Evolutionary conservation across 2,797 vertebrate species (phyloP).

Genomic region (Poecilia picta): DNA sequence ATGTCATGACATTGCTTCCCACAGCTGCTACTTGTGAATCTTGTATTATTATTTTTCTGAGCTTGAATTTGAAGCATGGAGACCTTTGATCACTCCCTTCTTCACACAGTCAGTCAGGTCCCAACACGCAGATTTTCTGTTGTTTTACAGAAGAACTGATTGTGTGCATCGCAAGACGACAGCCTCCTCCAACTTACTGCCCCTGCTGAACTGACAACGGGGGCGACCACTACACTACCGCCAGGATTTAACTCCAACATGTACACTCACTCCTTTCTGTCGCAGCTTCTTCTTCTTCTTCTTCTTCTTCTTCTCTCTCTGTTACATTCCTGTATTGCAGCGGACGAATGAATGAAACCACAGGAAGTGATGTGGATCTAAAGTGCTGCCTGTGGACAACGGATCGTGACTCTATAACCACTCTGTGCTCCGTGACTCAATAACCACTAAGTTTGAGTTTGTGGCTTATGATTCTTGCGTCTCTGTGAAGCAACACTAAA

Average conservation of each 20-base stretch:
- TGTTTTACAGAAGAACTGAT: slow-evolving; percentile 83
- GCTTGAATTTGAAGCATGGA: slow-evolving; percentile 19
- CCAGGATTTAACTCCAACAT: slow-evolving; percentile 53
- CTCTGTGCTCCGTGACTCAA: slow-evolving; percentile 32
- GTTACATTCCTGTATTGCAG: slow-evolving; percentile 69
- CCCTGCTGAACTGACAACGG: slow-evolving; percentile 77
- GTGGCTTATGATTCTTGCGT: slow-evolving; percentile 40
- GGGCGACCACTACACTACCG: slow-evolving; percentile 60
- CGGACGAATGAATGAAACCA: slow-evolving; percentile 48
- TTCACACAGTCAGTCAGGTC: slow-evolving; percentile 9
- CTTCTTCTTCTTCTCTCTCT: slow-evolving; percentile 36
- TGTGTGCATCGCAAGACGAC: slow-evolving; percentile 82
- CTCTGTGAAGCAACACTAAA: slow-evolving; percentile 16
- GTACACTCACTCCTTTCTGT: slow-evolving; percentile 33
- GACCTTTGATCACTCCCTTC: not conserved
- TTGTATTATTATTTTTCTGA: slow-evolving; percentile 1
- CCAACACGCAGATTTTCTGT: slow-evolving; percentile 12
- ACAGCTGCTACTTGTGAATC: slow-evolving; percentile 7
- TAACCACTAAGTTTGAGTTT: not conserved
- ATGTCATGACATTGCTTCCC: slow-evolving; percentile 29
- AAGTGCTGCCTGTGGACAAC: slow-evolving; percentile 59
- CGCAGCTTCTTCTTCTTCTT: slow-evolving; percentile 31
- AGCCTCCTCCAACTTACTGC: slow-evolving; percentile 81
- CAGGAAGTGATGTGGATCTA: slow-evolving; percentile 45
- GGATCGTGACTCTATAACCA: slow-evolving; percentile 60